phyloP scores from a whole-genome alignment of 2,888 invertebrate genomes.

The Scaptomyza reducta region DNA sequence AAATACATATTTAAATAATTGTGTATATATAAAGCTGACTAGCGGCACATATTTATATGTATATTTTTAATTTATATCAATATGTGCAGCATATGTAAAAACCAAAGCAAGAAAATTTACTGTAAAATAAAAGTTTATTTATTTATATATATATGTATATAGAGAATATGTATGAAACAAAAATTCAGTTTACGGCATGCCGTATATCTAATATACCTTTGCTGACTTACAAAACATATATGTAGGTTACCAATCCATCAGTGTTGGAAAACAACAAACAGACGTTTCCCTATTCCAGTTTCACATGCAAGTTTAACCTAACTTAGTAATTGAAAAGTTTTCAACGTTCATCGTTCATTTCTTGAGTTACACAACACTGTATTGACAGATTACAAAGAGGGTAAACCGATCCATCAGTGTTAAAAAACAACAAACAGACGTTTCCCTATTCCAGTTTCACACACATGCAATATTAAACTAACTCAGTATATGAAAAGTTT shows the following conservation, averaged over 20 bases:
- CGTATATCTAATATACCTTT: slow-evolving; percentile 11
- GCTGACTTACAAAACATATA: background rate
- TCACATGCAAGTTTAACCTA: background rate
- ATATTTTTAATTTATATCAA: slow-evolving; percentile 9
- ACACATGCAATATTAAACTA: too few species aligned
- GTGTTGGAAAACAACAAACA: background rate
- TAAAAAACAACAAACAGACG: too few species aligned
- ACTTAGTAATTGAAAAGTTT: background rate
- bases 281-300: background rate
- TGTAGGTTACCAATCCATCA: background rate
- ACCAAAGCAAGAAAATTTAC: slow-evolving; percentile 11
- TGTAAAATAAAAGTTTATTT: slow-evolving; percentile 8
- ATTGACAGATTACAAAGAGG: background rate
- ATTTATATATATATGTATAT: slow-evolving; percentile 10
- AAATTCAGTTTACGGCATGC: slow-evolving; percentile 12
- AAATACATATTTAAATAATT: slow-evolving; percentile 21
- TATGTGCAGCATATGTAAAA: slow-evolving; percentile 21
- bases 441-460: too few species aligned
- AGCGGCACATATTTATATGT: slow-evolving; percentile 12
- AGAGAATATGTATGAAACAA: background rate
- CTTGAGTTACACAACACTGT: background rate
- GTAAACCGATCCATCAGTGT: too few species aligned
- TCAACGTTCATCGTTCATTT: too few species aligned
- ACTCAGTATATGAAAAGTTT: too few species aligned
- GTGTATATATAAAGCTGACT: slow-evolving; percentile 11